Evolutionary conservation across 2,888 invertebrate genomes (phyloP), one percentile per base, ranked within the genome.

Genomic region (Eudasyphora cyanicolor): DNA sequence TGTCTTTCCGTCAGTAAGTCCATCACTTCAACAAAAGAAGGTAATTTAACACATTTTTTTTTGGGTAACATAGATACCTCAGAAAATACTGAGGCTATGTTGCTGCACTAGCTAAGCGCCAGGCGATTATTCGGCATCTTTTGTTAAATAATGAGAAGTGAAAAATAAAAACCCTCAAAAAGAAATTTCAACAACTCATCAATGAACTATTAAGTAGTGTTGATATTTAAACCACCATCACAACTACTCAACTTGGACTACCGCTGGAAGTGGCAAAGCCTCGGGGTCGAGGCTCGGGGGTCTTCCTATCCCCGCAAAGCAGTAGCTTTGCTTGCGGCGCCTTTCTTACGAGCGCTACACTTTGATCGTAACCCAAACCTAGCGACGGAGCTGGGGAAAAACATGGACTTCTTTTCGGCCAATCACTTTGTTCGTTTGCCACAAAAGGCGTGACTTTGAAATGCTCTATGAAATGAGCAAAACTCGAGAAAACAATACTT

Each of bases 121-220:
- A 79, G 51, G 32, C 67, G 42, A 67, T 38, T 67, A 49, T 60
- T 74, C 73, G 79, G 83, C 80, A 35, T 54, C 19, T 76, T 75
- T 75, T 27, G 29, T 6, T 27, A 35, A 38, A 62, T 14, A 32
- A 45, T 49, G 14, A 64, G 21, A 75, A 73, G 38, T 64, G 49
- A 76, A 57, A 42, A 69, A 49, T 19, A 35, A 5, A 32, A 4
- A 32, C 21, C n/a, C 8, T 7, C 29, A 7, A 21, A 38, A 32
- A 49, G 10, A 76, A 76, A 82, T 83, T 85, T 86, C 85, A 85
- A 82, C 85, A 85, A 86, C 86, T 86, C 86, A 86, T 86, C 86
- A 86, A 82, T 82, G 42, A 62, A 82, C 86, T 57, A 85, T 86
- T 86, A 86, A 85, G 57, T n/a, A n/a, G n/a, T 67, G 78, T 35